These are phyloP conservation scores for Achroia grisella DNA, from an alignment of 1,140 invertebrate species.

Conservation along the genomic window DNA sequence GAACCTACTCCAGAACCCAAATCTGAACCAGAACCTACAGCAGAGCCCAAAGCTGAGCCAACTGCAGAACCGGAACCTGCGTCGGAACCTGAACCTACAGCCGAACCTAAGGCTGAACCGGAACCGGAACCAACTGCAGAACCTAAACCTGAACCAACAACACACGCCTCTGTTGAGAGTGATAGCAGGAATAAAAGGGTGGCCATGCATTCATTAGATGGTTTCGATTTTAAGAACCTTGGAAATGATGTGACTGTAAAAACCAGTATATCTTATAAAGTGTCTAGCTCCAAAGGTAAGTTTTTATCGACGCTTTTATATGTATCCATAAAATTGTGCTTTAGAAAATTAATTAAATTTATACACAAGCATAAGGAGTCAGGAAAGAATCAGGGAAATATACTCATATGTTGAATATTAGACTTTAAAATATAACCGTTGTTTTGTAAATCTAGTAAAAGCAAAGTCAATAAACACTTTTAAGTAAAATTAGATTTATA, in stretches of 20 bases:
- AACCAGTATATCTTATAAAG: slow-evolving; percentile 82
- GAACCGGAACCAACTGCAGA: slow-evolving; percentile 43
- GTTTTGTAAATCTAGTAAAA: no score
- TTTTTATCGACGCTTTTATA: no score
- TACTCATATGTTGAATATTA: no score
- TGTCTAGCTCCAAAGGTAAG: slow-evolving; percentile 74
- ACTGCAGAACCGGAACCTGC: slow-evolving; percentile 52
- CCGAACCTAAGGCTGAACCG: slow-evolving; percentile 30
- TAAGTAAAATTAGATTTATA: no score
- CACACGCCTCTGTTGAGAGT: slow-evolving; percentile 21
- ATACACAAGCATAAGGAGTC: no score
- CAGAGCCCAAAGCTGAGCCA: slow-evolving; percentile 55
- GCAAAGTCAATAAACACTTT: no score
- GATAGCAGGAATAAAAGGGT: slow-evolving; percentile 72
- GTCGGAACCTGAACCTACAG: slow-evolving; percentile 38
- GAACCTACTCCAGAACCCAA: slow-evolving; percentile 20
- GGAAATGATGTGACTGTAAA: slow-evolving; percentile 78
- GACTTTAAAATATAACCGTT: no score
- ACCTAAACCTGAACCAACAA: slow-evolving; percentile 33
- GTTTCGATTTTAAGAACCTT: slow-evolving; percentile 62
- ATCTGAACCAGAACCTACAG: slow-evolving; percentile 41
- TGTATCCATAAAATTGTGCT: no score
- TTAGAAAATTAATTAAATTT: no score
- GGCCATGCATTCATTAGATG: slow-evolving; percentile 64
- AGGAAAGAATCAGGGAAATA: no score